Percentiles rank a stretch among this genome's conserved stretches.
Evolutionary conservation across 1,140 invertebrate genomes (phyloP).

Genomic region (Pseudomyrmex concolor): DNA sequence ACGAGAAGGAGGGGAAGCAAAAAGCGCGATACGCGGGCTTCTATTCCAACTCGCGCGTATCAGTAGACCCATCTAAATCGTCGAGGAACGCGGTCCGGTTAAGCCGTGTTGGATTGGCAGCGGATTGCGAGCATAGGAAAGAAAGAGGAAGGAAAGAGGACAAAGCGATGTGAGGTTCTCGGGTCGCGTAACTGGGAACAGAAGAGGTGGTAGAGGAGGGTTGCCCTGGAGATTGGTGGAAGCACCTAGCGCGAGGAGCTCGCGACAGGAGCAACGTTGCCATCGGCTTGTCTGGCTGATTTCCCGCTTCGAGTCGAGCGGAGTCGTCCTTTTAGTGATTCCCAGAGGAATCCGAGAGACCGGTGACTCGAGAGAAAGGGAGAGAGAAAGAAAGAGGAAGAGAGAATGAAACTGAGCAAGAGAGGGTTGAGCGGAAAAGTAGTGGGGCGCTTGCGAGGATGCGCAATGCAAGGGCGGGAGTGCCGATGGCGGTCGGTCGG

Average conservation of each 20-base stretch:
- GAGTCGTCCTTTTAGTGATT: slow-evolving; percentile 73
- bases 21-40: slow-evolving; percentile 35
- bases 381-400: slow-evolving; percentile 11
- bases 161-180: slow-evolving; percentile 15
- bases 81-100: slow-evolving; percentile 36
- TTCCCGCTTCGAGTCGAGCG: slow-evolving; percentile 71
- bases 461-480: slow-evolving; percentile 57
- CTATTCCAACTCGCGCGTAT: slow-evolving; percentile 50
- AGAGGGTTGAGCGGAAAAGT: slow-evolving; percentile 56
- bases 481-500: slow-evolving; percentile 67
- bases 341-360: slow-evolving; percentile 66
- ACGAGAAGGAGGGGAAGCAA: background rate
- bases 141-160: slow-evolving; percentile 6
- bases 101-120: slow-evolving; percentile 45
- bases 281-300: slow-evolving; percentile 76
- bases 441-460: slow-evolving; percentile 36
- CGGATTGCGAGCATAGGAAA: slow-evolving; percentile 35
- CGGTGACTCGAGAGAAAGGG: slow-evolving; percentile 46
- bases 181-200: slow-evolving; percentile 1
- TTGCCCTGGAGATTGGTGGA: slow-evolving; percentile 55
- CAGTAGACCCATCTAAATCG: slow-evolving; percentile 54
- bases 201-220: slow-evolving; percentile 4
- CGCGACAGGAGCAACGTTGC: slow-evolving; percentile 76
- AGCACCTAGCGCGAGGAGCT: slow-evolving; percentile 64
- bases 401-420: background rate